Evolutionary conservation across 2,888 invertebrate species (phyloP).

Genomic region (Dendrolimus pini): DNA sequence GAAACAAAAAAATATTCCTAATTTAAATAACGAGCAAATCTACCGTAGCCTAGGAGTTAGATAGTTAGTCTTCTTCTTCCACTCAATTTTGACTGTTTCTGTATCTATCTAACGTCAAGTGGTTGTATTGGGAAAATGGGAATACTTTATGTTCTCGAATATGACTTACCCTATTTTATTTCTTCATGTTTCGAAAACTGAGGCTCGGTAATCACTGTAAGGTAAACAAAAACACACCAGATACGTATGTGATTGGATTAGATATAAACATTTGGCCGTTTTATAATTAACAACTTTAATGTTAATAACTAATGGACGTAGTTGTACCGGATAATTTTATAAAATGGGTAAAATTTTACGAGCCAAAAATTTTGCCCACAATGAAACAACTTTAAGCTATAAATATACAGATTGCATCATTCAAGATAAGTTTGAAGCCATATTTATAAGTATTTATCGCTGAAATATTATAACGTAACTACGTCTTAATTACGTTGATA

Average conservation of each 20-base stretch:
- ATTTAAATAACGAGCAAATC: too few relatives aligned
- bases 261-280: conserved; percentile 3
- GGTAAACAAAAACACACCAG: conserved; percentile 69
- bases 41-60: too few relatives aligned
- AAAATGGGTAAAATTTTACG: background rate
- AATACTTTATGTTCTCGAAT: too few relatives aligned
- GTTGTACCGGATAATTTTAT: background rate
- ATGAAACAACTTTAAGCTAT: background rate
- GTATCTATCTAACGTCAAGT: too few relatives aligned
- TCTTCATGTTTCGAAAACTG: conserved; percentile 43
- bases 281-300: background rate
- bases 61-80: too few relatives aligned
- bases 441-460: background rate
- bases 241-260: conserved; percentile 39
- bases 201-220: conserved; percentile 61
- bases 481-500: background rate
- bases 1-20: too few relatives aligned
- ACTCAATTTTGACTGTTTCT: too few relatives aligned
- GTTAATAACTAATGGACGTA: background rate
- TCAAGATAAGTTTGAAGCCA: background rate
- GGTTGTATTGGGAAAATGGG: too few relatives aligned
- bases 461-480: background rate
- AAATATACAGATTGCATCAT: background rate
- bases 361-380: background rate
- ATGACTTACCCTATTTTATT: background rate